Evolutionary conservation across 2,888 invertebrate genomes (phyloP).

Genomic region (Clistopyga incitator): DNA sequence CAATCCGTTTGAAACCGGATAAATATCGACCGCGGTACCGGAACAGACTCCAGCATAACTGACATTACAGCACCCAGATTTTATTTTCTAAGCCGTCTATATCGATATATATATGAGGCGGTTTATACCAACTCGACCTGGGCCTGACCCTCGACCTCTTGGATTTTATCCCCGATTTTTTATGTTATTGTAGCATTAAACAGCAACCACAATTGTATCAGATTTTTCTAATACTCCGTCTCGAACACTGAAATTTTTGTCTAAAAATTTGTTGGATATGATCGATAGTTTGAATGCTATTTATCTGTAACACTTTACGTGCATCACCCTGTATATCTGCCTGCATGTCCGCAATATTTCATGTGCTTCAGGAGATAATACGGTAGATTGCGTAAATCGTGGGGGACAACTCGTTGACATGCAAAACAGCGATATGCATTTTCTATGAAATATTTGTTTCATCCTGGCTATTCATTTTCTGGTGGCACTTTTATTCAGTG

Average conservation of each 20-base stretch:
- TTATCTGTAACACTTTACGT: too few relatives aligned
- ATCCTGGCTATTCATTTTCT: neutral
- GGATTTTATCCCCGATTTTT: too few relatives aligned
- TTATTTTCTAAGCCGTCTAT: neutral
- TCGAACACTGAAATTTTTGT: too few relatives aligned
- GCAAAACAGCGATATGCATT: constrained; percentile 4
- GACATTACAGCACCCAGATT: neutral
- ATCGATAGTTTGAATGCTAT: too few relatives aligned
- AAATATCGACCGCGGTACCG: constrained; percentile 36
- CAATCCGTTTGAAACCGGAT: constrained; percentile 55
- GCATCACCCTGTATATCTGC: neutral
- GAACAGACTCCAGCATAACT: neutral
- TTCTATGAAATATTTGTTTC: neutral
- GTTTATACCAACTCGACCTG: too few relatives aligned
- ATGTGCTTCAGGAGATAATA: constrained; percentile 10
- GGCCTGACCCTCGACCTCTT: too few relatives aligned
- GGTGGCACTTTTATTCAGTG: neutral
- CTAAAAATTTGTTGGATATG: too few relatives aligned
- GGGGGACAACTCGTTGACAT: neutral
- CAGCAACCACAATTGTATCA: too few relatives aligned
- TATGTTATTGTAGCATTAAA: too few relatives aligned
- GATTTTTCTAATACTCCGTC: too few relatives aligned
- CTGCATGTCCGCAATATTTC: neutral
- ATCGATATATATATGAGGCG: too few relatives aligned
- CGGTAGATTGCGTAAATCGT: neutral